Evolutionary conservation across 2,888 invertebrate species (phyloP).

Genomic region (Heterodera filipjevi): DNA sequence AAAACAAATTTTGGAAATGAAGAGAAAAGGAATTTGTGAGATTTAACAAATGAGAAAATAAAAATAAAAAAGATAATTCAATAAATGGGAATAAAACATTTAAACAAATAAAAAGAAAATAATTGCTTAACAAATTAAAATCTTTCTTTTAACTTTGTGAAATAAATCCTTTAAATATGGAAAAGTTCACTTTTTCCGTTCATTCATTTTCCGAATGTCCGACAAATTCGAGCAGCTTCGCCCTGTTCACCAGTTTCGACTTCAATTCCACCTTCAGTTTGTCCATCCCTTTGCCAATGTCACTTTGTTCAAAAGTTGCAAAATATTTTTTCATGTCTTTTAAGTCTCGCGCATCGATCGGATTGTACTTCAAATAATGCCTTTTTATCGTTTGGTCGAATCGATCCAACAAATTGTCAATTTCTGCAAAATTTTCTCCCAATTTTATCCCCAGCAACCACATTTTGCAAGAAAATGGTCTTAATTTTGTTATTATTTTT

Average conservation of each 20-base stretch:
- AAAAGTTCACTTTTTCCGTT: too few relatives aligned
- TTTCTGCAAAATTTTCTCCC: neutral
- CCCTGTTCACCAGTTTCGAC: neutral
- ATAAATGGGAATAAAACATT: too few relatives aligned
- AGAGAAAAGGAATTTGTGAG: too few relatives aligned
- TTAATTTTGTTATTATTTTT: neutral
- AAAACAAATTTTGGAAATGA: too few relatives aligned
- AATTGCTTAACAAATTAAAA: too few relatives aligned
- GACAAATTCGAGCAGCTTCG: neutral
- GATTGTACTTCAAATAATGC: constrained; percentile 1
- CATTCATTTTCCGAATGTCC: too few relatives aligned
- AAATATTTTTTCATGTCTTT: neutral
- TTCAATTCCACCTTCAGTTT: neutral
- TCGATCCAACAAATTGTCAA: neutral
- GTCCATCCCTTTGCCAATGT: neutral
- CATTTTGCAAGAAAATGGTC: neutral
- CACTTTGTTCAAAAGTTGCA: neutral
- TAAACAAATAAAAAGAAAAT: too few relatives aligned
- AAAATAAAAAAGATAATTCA: too few relatives aligned
- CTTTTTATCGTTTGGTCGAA: neutral
- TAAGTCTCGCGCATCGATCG: neutral
- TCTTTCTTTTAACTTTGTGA: too few relatives aligned
- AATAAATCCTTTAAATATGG: too few relatives aligned
- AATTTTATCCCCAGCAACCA: neutral
- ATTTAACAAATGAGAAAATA: too few relatives aligned